phyloP scores from a whole-genome alignment of 2,888 invertebrate genomes.

The Coelinius sp. region DNA sequence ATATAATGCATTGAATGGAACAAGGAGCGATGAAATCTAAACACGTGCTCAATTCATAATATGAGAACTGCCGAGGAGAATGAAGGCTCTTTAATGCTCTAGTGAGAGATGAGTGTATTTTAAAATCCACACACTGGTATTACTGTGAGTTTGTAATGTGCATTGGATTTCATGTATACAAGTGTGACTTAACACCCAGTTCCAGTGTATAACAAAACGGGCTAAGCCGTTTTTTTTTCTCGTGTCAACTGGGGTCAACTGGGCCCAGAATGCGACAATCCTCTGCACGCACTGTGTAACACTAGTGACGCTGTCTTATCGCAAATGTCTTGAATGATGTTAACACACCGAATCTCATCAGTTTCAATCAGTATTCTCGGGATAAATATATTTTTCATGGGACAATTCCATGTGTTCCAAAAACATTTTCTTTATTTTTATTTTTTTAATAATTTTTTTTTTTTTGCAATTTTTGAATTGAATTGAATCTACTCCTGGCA shows the following conservation, averaged over 20 bases:
- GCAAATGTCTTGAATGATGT: slow-evolving; percentile 1
- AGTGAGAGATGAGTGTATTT: slow-evolving; percentile 29
- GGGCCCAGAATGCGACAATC: slow-evolving; percentile 70
- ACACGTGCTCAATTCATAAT: slow-evolving; percentile 69
- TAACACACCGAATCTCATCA: neutral
- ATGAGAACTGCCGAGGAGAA: slow-evolving; percentile 44
- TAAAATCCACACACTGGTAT: slow-evolving; percentile 34
- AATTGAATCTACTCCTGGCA: too few relatives aligned
- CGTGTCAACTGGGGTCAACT: slow-evolving; percentile 70
- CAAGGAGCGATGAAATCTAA: slow-evolving; percentile 67
- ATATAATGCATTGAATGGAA: neutral
- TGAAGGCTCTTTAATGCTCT: slow-evolving; percentile 34
- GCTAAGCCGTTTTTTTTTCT: slow-evolving; percentile 66
- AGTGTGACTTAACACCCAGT: slow-evolving; percentile 65
- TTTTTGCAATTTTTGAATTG: too few relatives aligned
- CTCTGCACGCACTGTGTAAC: slow-evolving; percentile 53
- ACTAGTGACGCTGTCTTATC: slow-evolving; percentile 6
- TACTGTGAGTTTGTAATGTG: slow-evolving; percentile 20
- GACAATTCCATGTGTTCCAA: too few relatives aligned
- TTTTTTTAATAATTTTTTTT: too few relatives aligned
- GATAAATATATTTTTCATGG: neutral
- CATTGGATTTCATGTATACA: slow-evolving; percentile 50
- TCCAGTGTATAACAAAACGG: slow-evolving; percentile 50
- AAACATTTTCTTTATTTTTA: too few relatives aligned
- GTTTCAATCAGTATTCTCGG: neutral